Percentiles rank a stretch among this genome's conserved stretches.
Evolutionary conservation across 2,797 vertebrate species (phyloP).

Genomic region (Nyctibius grandis): DNA sequence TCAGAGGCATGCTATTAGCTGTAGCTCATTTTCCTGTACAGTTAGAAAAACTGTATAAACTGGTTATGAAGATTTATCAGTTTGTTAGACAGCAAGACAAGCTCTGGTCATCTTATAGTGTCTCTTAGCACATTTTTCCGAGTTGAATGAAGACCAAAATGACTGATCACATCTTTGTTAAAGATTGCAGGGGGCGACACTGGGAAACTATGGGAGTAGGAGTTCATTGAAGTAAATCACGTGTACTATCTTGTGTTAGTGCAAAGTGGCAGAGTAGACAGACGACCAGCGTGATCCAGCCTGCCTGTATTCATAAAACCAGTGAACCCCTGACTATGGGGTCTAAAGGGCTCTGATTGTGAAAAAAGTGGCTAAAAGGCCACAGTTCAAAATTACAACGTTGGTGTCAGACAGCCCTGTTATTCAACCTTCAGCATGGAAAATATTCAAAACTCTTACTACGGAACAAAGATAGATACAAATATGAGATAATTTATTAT

Average conservation of each 20-base stretch:
- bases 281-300: background rate
- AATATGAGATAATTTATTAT: background rate
- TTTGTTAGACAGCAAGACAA: background rate
- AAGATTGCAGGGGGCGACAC: background rate
- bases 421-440: background rate
- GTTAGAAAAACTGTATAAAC: background rate
- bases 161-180: constrained; percentile 6
- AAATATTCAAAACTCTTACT: background rate
- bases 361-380: background rate
- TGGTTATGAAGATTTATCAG: background rate
- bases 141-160: background rate
- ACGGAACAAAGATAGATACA: background rate
- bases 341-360: background rate
- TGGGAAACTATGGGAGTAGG: background rate
- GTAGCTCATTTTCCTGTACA: background rate
- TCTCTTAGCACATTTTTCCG: background rate
- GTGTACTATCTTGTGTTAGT: background rate
- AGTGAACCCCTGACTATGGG: background rate
- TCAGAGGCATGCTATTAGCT: background rate
- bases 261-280: background rate
- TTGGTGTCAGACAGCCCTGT: background rate
- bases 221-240: constrained; percentile 10
- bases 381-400: background rate
- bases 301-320: background rate
- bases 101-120: background rate